phyloP scores from a whole-genome alignment of 2,888 invertebrate genomes.

The Zygogramma bicolorata region DNA sequence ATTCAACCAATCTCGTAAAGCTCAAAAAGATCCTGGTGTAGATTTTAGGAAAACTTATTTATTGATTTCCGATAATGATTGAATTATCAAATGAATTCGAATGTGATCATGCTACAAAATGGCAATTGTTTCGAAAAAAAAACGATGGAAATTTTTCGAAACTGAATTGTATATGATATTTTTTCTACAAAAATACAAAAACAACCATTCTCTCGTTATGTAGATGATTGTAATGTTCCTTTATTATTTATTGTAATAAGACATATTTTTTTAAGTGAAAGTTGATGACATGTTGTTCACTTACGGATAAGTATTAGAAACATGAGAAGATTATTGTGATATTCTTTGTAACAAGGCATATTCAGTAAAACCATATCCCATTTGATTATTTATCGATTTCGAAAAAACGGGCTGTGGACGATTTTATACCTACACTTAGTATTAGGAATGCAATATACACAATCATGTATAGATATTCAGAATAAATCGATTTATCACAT shows the following conservation, averaged over 20 bases:
- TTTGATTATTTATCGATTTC: constrained; percentile 49
- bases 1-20: constrained; percentile 73
- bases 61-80: no score
- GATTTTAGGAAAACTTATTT: no score
- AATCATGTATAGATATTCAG: constrained; percentile 57
- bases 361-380: constrained; percentile 51
- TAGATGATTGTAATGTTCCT: not conserved
- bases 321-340: constrained; percentile 54
- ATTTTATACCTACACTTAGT: constrained; percentile 56
- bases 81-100: no score
- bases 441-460: constrained; percentile 57
- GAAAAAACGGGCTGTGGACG: constrained; percentile 59
- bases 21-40: constrained; percentile 72
- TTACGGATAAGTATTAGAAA: constrained; percentile 32
- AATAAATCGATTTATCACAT: constrained; percentile 52
- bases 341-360: constrained; percentile 53
- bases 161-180: constrained; percentile 39
- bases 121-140: constrained; percentile 28
- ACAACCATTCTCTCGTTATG: not conserved
- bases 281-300: constrained; percentile 20
- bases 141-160: not conserved
- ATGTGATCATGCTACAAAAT: constrained; percentile 33
- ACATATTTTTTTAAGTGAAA: constrained; percentile 23
- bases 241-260: constrained; percentile 21
- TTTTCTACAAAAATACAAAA: constrained; percentile 37